phyloP scores from a whole-genome alignment of 2,797 vertebrate genomes.

The Spheniscus humboldti region DNA sequence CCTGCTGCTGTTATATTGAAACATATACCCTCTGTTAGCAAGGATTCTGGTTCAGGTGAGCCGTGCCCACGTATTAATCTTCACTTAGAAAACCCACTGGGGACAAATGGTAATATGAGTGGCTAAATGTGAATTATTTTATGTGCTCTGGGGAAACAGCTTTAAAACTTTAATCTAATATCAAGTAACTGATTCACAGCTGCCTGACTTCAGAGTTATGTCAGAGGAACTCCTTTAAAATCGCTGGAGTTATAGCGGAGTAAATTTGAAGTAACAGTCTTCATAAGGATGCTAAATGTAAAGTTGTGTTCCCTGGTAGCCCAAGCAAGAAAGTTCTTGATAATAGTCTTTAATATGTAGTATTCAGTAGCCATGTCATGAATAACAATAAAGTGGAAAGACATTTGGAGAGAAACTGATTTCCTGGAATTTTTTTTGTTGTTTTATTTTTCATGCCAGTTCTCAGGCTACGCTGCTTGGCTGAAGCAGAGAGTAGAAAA shows the following conservation, averaged over 20 bases:
- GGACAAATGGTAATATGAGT: not conserved
- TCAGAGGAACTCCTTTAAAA: not conserved
- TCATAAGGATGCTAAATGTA: not conserved
- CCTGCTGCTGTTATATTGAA: not conserved
- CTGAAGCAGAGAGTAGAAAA: not conserved
- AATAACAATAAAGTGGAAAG: not conserved
- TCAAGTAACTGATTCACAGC: not conserved
- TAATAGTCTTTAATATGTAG: not conserved
- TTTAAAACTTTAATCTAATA: not conserved
- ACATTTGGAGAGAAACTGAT: not conserved
- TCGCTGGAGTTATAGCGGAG: not conserved
- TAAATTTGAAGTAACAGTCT: not conserved
- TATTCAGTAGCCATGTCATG: not conserved
- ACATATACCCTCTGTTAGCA: not conserved
- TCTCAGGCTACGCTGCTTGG: not conserved
- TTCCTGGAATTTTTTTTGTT: not conserved
- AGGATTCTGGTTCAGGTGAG: not conserved
- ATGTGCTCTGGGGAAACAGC: not conserved
- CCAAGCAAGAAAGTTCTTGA: not conserved
- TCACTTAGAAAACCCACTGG: not conserved
- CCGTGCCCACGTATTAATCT: not conserved
- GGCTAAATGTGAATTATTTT: constrained; percentile 21
- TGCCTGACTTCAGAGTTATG: not conserved
- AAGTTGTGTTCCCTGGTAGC: not conserved
- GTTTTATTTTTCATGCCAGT: not conserved